Percentiles rank a stretch among this genome's conserved stretches.
These are phyloP conservation scores for Muscicapa striata DNA, from an alignment of 2,797 vertebrate species.

Conservation along the genomic window DNA sequence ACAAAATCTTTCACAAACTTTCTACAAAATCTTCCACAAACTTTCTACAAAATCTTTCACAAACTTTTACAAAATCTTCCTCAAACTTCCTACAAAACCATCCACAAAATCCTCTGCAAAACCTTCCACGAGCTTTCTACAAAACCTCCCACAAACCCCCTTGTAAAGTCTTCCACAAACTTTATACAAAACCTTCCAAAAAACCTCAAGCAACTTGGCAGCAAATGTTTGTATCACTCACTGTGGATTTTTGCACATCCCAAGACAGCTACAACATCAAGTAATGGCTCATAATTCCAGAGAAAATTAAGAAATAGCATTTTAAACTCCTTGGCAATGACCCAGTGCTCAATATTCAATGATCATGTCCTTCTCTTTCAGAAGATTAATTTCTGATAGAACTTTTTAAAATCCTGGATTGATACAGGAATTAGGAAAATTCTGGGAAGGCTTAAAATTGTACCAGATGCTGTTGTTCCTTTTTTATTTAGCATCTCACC, in stretches of 20 bases:
- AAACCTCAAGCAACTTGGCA: accelerated
- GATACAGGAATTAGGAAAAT: background rate
- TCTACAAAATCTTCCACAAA: background rate
- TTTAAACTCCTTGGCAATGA: accelerated
- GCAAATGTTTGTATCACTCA: background rate
- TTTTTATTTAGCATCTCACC: background rate
- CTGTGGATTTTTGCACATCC: background rate
- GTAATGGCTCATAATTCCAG: background rate
- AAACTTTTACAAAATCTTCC: too few species aligned
- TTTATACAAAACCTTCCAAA: background rate
- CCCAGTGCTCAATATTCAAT: background rate
- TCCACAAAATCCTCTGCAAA: too few species aligned
- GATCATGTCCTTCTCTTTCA: background rate
- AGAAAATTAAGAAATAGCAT: background rate
- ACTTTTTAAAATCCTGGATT: background rate
- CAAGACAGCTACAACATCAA: background rate
- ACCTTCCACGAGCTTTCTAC: background rate
- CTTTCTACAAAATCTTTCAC: accelerated
- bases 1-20: background rate
- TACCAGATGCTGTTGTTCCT: background rate
- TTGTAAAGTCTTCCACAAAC: background rate
- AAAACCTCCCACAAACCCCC: background rate
- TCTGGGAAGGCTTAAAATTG: background rate
- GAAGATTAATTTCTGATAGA: background rate
- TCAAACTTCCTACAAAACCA: too few species aligned